Percentiles rank a stretch among this genome's conserved stretches.
Conservation (phyloP, 2,113 vertebrate species). For the rabbit (Oryctolagus cuniculus) region DNA sequence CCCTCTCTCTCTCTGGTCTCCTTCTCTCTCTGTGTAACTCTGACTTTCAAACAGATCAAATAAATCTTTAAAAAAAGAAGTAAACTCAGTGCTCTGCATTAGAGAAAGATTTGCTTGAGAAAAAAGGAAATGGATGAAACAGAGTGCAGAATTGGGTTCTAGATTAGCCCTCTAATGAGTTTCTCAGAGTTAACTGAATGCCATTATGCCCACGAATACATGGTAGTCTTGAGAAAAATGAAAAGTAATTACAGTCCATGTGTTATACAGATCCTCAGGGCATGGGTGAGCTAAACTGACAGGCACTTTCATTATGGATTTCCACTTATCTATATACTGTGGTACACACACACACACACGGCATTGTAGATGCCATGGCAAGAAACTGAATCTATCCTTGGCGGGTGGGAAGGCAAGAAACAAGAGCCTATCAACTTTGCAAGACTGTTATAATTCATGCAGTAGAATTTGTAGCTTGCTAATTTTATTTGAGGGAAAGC, state of each 20-base stretch:
- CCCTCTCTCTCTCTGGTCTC: no score
- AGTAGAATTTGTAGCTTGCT: neutral
- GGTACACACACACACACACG: neutral
- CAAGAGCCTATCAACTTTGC: neutral
- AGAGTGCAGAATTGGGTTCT: conserved; percentile 53
- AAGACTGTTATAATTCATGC: neutral
- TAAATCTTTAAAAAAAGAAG: neutral
- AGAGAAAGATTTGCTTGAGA: conserved; percentile 74
- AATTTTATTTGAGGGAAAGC: conserved; percentile 6
- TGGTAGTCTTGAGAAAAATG: neutral
- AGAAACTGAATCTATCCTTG: no score
- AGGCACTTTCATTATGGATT: neutral
- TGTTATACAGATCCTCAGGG: neutral
- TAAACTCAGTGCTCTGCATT: conserved; percentile 62
- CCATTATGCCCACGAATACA: neutral
- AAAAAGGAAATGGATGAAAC: conserved; percentile 37
- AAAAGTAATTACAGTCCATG: neutral
- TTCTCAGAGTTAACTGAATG: conserved; percentile 56
- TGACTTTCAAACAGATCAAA: no score
- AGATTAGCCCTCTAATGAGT: conserved; percentile 52
- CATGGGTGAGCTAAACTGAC: neutral
- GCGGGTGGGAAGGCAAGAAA: no score
- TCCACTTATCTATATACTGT: neutral
- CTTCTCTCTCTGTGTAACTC: no score
- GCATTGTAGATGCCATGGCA: no score